Conservation (phyloP, 1,140 invertebrate genomes). For the Lepidurus apus region DNA sequence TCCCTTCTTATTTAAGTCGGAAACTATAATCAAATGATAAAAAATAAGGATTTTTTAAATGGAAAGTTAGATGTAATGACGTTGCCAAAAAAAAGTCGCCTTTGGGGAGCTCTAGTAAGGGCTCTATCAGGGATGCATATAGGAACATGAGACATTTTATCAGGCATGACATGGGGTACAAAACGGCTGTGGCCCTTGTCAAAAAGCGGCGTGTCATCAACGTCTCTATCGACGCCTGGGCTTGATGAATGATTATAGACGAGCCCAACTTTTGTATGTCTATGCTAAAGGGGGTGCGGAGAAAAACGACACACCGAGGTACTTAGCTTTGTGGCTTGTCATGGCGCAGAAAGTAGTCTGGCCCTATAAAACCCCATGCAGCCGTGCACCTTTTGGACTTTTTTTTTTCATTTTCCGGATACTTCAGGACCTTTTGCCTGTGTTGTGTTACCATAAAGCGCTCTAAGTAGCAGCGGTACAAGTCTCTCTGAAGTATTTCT, state of each 20-base stretch:
- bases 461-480: neutral
- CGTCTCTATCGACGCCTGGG: slow-evolving; percentile 16
- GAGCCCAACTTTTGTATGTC: neutral
- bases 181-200: slow-evolving; percentile 9
- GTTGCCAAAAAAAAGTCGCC: neutral
- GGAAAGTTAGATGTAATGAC: slow-evolving; percentile 5
- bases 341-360: neutral
- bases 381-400: neutral
- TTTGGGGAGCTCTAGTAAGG: neutral
- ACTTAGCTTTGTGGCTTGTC: slow-evolving; percentile 21
- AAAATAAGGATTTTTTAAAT: neutral
- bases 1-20: no score
- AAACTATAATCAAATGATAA: neutral
- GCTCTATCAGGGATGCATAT: neutral
- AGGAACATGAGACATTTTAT: neutral
- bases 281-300: slow-evolving; percentile 1
- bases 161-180: neutral
- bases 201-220: slow-evolving; percentile 21
- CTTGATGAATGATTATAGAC: slow-evolving; percentile 1
- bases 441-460: neutral
- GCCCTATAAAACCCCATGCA: neutral
- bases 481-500: neutral
- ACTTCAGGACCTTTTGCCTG: neutral
- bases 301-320: slow-evolving; percentile 18
- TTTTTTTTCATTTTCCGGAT: neutral